Evolutionary conservation across 2,888 invertebrate genomes (phyloP), one percentile per base, ranked within the genome.

Genomic region (Epinotia brunnichana): DNA sequence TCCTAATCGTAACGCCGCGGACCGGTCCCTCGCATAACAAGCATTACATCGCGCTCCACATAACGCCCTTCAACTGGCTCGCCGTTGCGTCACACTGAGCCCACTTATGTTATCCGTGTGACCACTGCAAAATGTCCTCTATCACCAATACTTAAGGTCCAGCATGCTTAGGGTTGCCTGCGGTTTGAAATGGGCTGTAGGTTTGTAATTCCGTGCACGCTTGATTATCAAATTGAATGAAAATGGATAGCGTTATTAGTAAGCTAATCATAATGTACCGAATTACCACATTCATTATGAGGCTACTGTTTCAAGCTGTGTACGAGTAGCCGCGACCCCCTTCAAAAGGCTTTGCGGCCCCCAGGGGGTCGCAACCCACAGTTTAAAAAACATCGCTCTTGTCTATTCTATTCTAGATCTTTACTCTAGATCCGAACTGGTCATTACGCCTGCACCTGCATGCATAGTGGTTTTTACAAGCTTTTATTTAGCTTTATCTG

Each of bases 41-140:
- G 59, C 24, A 63, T 69, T 63, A 53, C 69, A 57, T 56, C 48
- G 29, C 41, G 72, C 48, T 72, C 72, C 67, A 72, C 61, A 72
- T 72, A 67, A 68, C 67, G 72, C 67, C 72, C 72, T 72, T 72
- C 60, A 56, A 71, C 71, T 66, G 51, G 70, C 59, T 39, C 39
- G 41, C 44, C 51, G 29, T 57, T 70, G 70, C 70, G 57, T 51
- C 60, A 60, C 48, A 66, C 39, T 24, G 15, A 53, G 54, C 39
- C 29, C 51, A 53, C 19, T 64, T 64, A 53, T 39, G 39, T 15
- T 53, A 41, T 39, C 19, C 3, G n/a, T 21, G 35, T 35, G 11
- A 17, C 11, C 63, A 35, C 13, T 35, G 35, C 7, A 63, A 29
- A 63, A 44, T 62, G 51, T 63, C 51, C 3, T 11, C n/a, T 53